A percentile compares a stretch with the other conserved stretches of the same genome.
These are phyloP conservation scores for Bhutanitis thaidina DNA, from an alignment of 2,888 invertebrate genomes.

Conservation along the genomic window DNA sequence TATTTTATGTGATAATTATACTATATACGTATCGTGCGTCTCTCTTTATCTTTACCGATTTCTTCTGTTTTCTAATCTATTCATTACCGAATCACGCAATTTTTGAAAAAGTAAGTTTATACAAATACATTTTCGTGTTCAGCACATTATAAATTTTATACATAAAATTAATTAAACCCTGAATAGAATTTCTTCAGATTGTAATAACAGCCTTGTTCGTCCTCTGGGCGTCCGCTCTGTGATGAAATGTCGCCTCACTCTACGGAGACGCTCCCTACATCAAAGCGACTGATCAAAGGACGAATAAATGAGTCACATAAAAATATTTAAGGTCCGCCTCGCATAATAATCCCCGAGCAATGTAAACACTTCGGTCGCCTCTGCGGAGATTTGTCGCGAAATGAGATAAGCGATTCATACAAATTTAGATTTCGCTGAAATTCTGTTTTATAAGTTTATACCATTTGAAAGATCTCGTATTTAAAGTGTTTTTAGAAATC, in stretches of 20 bases:
- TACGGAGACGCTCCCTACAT: constrained; percentile 13
- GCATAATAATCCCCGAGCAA: constrained; percentile 19
- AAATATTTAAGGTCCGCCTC: constrained; percentile 20
- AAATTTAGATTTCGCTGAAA: constrained; percentile 11
- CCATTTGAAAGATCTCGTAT: background rate
- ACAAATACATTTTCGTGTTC: too few relatives aligned
- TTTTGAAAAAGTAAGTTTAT: too few relatives aligned
- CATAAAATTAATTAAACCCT: constrained; percentile 17
- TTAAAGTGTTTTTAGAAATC: too few relatives aligned
- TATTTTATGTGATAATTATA: too few relatives aligned
- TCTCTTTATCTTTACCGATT: too few relatives aligned
- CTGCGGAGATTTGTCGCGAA: constrained; percentile 16
- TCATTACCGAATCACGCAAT: too few relatives aligned
- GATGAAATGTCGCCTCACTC: constrained; percentile 16
- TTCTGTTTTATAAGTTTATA: constrained; percentile 6
- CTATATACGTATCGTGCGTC: too few relatives aligned
- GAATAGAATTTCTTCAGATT: constrained; percentile 16
- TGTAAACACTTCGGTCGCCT: constrained; percentile 15
- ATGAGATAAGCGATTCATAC: constrained; percentile 15
- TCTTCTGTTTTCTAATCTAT: too few relatives aligned
- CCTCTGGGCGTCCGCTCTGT: constrained; percentile 16
- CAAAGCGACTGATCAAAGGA: constrained; percentile 21
- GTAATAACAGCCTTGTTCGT: constrained; percentile 11
- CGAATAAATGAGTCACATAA: constrained; percentile 21
- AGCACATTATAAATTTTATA: too few relatives aligned